phyloP scores from a whole-genome alignment of 2,113 vertebrate species.

The Ictalurus punctatus region DNA sequence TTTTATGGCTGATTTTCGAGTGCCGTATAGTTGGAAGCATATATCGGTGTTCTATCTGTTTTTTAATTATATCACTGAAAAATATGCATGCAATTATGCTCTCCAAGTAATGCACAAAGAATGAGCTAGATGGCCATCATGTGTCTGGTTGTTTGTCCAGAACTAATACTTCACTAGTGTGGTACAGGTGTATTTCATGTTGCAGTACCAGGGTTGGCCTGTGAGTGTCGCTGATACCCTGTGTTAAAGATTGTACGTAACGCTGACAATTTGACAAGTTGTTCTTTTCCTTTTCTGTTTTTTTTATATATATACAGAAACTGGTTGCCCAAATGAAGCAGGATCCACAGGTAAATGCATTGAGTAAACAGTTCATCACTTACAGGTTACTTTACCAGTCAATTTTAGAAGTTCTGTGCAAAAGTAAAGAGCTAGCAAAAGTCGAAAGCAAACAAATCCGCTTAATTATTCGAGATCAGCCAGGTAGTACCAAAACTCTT shows the following conservation, averaged over 20 bases:
- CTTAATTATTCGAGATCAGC: neutral
- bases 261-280: neutral
- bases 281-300: conserved; percentile 53
- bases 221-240: conserved; percentile 50
- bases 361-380: neutral
- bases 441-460: neutral
- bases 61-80: neutral
- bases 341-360: conserved; percentile 91
- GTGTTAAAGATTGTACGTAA: neutral
- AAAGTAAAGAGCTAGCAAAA: neutral
- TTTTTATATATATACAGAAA: conserved; percentile 79
- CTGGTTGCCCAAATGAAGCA: conserved; percentile 99
- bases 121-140: neutral
- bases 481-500: neutral
- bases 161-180: neutral
- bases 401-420: neutral
- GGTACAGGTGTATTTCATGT: conserved; percentile 27
- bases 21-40: neutral
- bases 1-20: neutral
- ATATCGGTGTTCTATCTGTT: neutral
- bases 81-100: neutral
- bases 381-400: neutral
- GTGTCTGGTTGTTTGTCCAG: neutral
- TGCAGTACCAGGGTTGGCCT: conserved; percentile 51
- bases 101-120: neutral